Evolutionary conservation across 2,888 invertebrate species (phyloP), one percentile per base, ranked within the genome.

Genomic region (Erebia ligea): DNA sequence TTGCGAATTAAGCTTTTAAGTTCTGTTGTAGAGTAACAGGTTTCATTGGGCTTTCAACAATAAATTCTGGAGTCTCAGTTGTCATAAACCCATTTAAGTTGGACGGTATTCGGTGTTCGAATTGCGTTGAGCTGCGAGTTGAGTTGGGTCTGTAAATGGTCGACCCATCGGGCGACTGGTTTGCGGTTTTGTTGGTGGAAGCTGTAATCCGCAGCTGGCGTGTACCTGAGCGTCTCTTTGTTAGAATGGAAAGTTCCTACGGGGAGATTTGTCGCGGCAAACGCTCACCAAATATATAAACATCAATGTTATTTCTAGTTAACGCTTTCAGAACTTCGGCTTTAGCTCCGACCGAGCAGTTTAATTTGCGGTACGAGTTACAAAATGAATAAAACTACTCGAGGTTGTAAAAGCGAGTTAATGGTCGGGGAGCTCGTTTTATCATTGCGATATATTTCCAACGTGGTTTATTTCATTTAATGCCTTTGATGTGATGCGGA

Each of bases 191-290:
- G 81, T 83, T 81, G 84, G 79, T 74, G 76, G 78, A 71, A 79
- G 78, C 82, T 79, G 84, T 89, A 87, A 87, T 86, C 86, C 82
- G 84, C 88, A 88, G 88, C 89, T 87, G 90, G 82, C 87, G 84
- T 86, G 79, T 91, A 91, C 91, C 90, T 90, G 91, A 83, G 79
- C 81, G 80, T 81, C 84, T 86, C 90, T 91, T 91, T 91, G 92
- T 90, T 87, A 86, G 80, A 81, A 80, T 84, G 87, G 86, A 89
- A 90, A 86, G 86, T 89, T 89, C 86, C 79, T 79, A 82, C 76
- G 78, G 80, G 82, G 81, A 80, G 84, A 87, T 87, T 87, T 84
- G 86, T 86, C 83, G 81, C 81, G 79, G 78, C 79, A 79, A 77
- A 76, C 75, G 76, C 72, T 79, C 77, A 74, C 75, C 77, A 76